Base-by-base conservation (phyloP, 2,113 vertebrate genomes). In the Neodontobutis hainanensis region DNA sequence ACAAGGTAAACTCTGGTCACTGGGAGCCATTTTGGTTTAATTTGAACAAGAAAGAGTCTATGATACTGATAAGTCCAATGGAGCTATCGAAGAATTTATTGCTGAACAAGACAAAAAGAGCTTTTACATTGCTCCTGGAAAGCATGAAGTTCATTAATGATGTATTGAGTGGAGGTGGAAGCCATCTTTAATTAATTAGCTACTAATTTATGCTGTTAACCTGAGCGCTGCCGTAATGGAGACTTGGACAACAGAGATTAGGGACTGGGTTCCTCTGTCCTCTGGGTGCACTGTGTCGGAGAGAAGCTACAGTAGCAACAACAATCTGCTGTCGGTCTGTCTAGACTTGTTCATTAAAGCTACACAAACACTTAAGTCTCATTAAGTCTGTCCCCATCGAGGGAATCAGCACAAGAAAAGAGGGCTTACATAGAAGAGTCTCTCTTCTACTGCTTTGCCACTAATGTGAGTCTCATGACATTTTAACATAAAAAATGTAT, bases 181-280 rank as follows among this genome's bases (percentile, higher is more conserved):
- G 50, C 48, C 38, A 8, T 44, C 56, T 73, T 40, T 52, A 62
- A 70, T 69, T 52, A 58, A 74, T 67, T 19, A 49, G 51, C 12
- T 55, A 15, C 48, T 72, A 64, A 71, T 80, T 67, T 75, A 46
- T 4, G 44, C 52, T 70, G 51, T 62, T 53, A 69, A 52, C n/a
- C 50, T 8, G 14, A 49, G 42, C 12, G 7, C 6, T 3, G 42
- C 27, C 27, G 61, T 67, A 35, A 27, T 60, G 42, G 38, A 15
- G 43, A 47, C 63, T 53, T 56, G 61, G 56, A 67, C 47, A 49
- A 52, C 40, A 49, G 43, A n/a, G 51, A 51, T 74, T 47, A 38
- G 14, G 12, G 19, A 61, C 44, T 68, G n/a, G 5, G 56, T 45
- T 40, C 38, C 38, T 40, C 38, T 40, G 4, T 42, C 64, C 46